Conservation (phyloP, 2,888 invertebrate genomes). For the Autographa pulchrina region DNA sequence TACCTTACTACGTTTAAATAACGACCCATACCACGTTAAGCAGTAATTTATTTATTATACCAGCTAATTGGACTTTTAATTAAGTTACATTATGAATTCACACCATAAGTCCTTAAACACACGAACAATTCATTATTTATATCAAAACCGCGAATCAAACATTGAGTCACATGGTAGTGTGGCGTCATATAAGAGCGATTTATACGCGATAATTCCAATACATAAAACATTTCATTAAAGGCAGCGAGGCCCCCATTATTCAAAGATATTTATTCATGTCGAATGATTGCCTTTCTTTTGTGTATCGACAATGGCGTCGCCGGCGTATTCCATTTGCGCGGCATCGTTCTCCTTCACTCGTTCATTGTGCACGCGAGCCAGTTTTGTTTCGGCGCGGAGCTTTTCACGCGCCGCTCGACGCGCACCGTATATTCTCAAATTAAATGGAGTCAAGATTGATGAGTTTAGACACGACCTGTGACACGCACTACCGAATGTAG, state of each 20-base stretch:
- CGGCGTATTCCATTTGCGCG: slow-evolving; percentile 85
- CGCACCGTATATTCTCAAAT: slow-evolving; percentile 76
- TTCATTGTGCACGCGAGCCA: slow-evolving; percentile 83
- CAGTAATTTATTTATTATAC: background rate
- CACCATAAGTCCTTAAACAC: background rate
- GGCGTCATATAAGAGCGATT: slow-evolving; percentile 78
- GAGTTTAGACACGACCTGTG: slow-evolving; percentile 88
- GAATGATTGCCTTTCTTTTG: slow-evolving; percentile 89
- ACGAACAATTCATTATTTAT: slow-evolving; percentile 31
- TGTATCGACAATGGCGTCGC: slow-evolving; percentile 85
- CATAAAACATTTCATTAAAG: slow-evolving; percentile 88
- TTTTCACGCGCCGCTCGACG: slow-evolving; percentile 69
- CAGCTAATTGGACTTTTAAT: slow-evolving; percentile 3
- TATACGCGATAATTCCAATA: slow-evolving; percentile 84
- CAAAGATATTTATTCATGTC: slow-evolving; percentile 89
- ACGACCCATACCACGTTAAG: background rate
- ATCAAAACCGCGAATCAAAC: slow-evolving; percentile 66
- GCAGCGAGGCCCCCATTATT: slow-evolving; percentile 84
- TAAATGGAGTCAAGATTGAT: slow-evolving; percentile 88
- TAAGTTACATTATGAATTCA: slow-evolving; percentile 36
- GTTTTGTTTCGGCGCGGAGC: slow-evolving; percentile 80
- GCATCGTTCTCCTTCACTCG: slow-evolving; percentile 71
- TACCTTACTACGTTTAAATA: slow-evolving; percentile 2
- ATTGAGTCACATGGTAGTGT: slow-evolving; percentile 68
- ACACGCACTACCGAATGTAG: slow-evolving; percentile 87